Conservation (phyloP, 2,888 invertebrate species). For the Myopa testacea region DNA sequence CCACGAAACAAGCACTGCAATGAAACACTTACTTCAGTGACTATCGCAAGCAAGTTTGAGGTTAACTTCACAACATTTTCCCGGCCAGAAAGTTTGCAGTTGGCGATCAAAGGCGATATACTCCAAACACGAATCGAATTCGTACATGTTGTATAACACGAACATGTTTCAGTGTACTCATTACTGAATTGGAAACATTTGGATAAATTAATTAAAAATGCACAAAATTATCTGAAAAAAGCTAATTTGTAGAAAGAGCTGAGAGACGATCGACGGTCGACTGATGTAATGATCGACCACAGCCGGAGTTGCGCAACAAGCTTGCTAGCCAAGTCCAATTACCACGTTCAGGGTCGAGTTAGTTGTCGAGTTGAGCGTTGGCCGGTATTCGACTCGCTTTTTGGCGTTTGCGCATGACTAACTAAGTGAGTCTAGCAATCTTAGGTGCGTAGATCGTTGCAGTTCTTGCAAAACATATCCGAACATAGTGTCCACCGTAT, state of each 20-base stretch:
- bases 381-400: slow-evolving; percentile 12
- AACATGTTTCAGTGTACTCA: background rate
- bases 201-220: background rate
- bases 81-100: too few relatives aligned
- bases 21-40: too few relatives aligned
- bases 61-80: too few relatives aligned
- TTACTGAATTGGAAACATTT: slow-evolving; percentile 26
- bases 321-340: slow-evolving; percentile 55
- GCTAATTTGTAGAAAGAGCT: slow-evolving; percentile 26
- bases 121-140: too few relatives aligned
- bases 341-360: slow-evolving; percentile 59
- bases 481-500: too few relatives aligned
- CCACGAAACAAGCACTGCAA: too few relatives aligned
- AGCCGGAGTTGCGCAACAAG: slow-evolving; percentile 24
- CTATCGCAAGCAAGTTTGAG: too few relatives aligned
- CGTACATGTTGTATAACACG: too few relatives aligned
- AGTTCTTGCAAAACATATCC: background rate
- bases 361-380: background rate
- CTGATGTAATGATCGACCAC: slow-evolving; percentile 11
- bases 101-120: too few relatives aligned
- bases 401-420: background rate
- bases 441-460: background rate
- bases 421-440: background rate
- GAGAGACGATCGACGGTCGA: slow-evolving; percentile 20
- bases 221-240: slow-evolving; percentile 21